Evolutionary conservation across 2,888 invertebrate genomes (phyloP).

Genomic region (Cosmia pyralina): DNA sequence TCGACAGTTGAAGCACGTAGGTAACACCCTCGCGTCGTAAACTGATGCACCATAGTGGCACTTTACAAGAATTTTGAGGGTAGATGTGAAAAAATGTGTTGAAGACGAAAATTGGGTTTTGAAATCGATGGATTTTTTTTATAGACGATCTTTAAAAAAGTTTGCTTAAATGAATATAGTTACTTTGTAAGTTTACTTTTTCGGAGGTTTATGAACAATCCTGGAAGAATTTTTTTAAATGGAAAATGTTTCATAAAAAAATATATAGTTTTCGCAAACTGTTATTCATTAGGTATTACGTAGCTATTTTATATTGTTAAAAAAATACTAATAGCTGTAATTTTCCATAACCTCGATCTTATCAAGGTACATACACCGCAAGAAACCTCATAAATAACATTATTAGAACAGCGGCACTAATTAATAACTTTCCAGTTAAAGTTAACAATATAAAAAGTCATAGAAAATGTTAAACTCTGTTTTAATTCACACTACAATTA

Average conservation of each 20-base stretch:
- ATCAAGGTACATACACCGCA: slow-evolving; percentile 29
- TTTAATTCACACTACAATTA: slow-evolving; percentile 41
- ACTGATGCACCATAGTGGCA: slow-evolving; percentile 53
- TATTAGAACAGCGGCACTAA: slow-evolving; percentile 46
- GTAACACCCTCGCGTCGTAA: slow-evolving; percentile 58
- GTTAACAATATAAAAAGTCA: slow-evolving; percentile 50
- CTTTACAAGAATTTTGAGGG: slow-evolving; percentile 46
- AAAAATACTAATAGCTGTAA: not conserved
- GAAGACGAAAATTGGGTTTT: slow-evolving; percentile 34
- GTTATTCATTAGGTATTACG: not conserved
- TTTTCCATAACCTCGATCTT: slow-evolving; percentile 43
- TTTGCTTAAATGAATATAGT: not conserved
- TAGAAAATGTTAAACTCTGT: slow-evolving; percentile 41
- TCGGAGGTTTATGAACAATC: not conserved
- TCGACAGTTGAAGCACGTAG: slow-evolving; percentile 60
- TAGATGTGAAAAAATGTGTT: slow-evolving; percentile 30
- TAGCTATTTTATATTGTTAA: slow-evolving; percentile 17
- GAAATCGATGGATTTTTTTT: slow-evolving; percentile 29
- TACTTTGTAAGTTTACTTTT: not conserved
- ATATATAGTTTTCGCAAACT: too few species aligned
- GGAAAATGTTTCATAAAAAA: too few species aligned
- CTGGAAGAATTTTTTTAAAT: too few species aligned
- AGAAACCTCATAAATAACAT: slow-evolving; percentile 48
- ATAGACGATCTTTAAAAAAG: not conserved
- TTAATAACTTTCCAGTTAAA: slow-evolving; percentile 54